phyloP scores from a whole-genome alignment of 2,888 invertebrate species.

The Tenthredo scrophulariae region DNA sequence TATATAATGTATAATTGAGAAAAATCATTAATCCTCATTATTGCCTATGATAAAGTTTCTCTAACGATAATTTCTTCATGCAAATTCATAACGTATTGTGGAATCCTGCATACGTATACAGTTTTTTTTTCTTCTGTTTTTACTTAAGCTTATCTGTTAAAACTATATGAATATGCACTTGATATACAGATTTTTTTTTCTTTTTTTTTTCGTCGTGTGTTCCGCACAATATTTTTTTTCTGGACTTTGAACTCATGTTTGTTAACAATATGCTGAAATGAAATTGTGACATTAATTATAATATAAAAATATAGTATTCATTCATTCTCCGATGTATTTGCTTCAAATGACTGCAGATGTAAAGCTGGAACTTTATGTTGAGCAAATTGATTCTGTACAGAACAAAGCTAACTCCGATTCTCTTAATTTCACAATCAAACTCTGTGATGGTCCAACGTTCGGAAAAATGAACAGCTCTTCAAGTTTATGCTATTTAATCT shows the following conservation, averaged over 20 bases:
- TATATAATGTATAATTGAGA: slow-evolving; percentile 26
- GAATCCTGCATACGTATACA: slow-evolving; percentile 36
- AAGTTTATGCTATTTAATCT: no score
- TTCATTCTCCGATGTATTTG: neutral
- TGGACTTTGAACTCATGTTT: slow-evolving; percentile 5
- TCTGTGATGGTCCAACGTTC: neutral
- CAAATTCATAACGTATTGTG: slow-evolving; percentile 41
- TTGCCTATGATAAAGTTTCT: slow-evolving; percentile 22
- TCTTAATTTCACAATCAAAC: neutral
- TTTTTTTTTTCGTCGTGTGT: neutral
- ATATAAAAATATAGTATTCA: neutral
- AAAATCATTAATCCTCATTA: slow-evolving; percentile 41
- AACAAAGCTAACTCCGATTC: neutral
- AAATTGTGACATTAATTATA: neutral
- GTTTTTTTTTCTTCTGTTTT: slow-evolving; percentile 13
- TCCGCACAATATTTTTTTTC: neutral
- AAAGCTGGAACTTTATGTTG: neutral
- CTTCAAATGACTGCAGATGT: neutral
- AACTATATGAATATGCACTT: slow-evolving; percentile 37
- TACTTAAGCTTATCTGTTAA: slow-evolving; percentile 27
- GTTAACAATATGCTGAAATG: slow-evolving; percentile 31
- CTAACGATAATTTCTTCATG: slow-evolving; percentile 41
- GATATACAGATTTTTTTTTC: slow-evolving; percentile 32
- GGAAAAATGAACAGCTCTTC: neutral
- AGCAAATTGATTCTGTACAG: neutral